Conservation (phyloP, 2,888 invertebrate genomes). For the Syrphus vitripennis region DNA sequence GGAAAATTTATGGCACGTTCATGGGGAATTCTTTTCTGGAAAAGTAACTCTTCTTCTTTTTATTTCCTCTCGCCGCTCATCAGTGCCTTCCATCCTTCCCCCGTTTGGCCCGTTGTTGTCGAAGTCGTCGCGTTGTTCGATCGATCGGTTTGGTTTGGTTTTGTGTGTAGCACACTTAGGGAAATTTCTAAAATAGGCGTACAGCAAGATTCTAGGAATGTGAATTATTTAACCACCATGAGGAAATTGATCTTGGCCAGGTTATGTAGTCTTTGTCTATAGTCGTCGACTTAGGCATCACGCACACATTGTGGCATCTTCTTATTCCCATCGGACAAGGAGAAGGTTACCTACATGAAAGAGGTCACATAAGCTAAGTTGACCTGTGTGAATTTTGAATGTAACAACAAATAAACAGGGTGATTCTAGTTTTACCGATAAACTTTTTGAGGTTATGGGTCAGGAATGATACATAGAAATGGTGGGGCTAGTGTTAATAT, state of each 20-base stretch:
- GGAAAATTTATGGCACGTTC: slow-evolving; percentile 70
- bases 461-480: not conserved
- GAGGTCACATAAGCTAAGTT: slow-evolving; percentile 42
- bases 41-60: slow-evolving; percentile 32
- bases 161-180: slow-evolving; percentile 60
- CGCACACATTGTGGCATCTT: slow-evolving; percentile 31
- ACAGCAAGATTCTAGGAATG: slow-evolving; percentile 57
- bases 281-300: slow-evolving; percentile 8
- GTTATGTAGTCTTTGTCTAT: slow-evolving; percentile 41
- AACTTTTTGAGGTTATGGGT: not conserved
- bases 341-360: slow-evolving; percentile 49
- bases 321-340: slow-evolving; percentile 23
- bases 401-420: not conserved
- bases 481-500: not conserved
- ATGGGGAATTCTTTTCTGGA: slow-evolving; percentile 60
- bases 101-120: not conserved
- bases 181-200: slow-evolving; percentile 71
- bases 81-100: not conserved
- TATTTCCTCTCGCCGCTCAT: no score
- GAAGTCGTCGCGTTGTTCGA: not conserved
- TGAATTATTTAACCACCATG: slow-evolving; percentile 68
- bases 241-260: slow-evolving; percentile 55
- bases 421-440: not conserved
- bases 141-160: not conserved
- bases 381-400: slow-evolving; percentile 22